Evolutionary conservation across 2,888 invertebrate genomes (phyloP).

Genomic region (Euphydryas editha): DNA sequence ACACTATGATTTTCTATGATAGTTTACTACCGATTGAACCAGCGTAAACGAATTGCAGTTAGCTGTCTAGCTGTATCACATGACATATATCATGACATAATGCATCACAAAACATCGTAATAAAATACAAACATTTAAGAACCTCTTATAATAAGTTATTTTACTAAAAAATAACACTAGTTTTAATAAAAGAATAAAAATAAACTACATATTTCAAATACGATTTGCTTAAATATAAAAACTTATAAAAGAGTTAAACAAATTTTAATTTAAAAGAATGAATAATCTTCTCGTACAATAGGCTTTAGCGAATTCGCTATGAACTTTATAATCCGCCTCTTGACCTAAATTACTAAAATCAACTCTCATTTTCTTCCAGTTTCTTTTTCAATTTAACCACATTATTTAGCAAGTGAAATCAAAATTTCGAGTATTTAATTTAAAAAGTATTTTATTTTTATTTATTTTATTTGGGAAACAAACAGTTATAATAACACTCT

Average conservation of each 20-base stretch:
- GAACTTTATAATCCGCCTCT: slow-evolving; percentile 30
- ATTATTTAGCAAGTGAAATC: slow-evolving; percentile 30
- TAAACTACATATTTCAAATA: not conserved
- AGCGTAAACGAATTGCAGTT: no score
- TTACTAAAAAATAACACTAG: no score
- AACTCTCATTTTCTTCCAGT: slow-evolving; percentile 29
- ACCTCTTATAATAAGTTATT: no score
- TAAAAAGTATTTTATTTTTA: not conserved
- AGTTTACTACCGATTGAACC: no score
- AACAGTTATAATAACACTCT: no score
- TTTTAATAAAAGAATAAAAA: not conserved
- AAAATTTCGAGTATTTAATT: not conserved
- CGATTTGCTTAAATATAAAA: not conserved
- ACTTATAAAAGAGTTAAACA: not conserved
- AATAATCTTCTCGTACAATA: slow-evolving; percentile 22
- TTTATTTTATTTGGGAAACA: no score
- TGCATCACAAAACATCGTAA: no score
- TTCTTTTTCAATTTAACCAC: slow-evolving; percentile 31
- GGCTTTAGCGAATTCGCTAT: slow-evolving; percentile 26
- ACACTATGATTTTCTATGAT: no score
- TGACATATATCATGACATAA: no score
- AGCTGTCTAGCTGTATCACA: no score
- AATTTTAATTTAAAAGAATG: slow-evolving; percentile 15
- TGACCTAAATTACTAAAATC: slow-evolving; percentile 30
- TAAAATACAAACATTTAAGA: no score